phyloP scores from a whole-genome alignment of 2,113 vertebrate species.

The Sceloporus undulatus region DNA sequence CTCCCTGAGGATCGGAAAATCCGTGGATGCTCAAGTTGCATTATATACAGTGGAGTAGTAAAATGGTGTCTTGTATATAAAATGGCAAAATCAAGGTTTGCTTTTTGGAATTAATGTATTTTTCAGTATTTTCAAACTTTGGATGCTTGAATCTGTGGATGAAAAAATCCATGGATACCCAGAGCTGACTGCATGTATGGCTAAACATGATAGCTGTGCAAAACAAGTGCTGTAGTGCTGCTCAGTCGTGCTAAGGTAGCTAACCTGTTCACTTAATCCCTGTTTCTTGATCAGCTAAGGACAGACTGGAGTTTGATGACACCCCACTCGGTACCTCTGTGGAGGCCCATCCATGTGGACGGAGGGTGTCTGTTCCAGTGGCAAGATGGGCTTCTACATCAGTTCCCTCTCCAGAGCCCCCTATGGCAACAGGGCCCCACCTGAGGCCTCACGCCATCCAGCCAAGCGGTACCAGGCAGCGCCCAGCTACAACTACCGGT shows the following conservation, averaged over 20 bases:
- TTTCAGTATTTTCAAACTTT: no score
- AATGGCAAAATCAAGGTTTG: no score
- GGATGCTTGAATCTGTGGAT: no score
- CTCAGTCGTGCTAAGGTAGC: neutral
- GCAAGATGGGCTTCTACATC: slow-evolving; percentile 67
- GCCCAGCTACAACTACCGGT: slow-evolving; percentile 68
- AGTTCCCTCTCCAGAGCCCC: slow-evolving; percentile 55
- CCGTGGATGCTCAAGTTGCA: no score
- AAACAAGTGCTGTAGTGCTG: neutral
- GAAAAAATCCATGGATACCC: no score
- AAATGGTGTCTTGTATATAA: no score
- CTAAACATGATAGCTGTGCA: neutral
- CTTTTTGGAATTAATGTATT: no score
- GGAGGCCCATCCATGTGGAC: slow-evolving; percentile 18
- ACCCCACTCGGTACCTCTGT: neutral
- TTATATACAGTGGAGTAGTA: no score
- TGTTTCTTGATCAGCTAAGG: neutral
- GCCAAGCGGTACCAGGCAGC: slow-evolving; percentile 60
- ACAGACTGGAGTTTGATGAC: neutral
- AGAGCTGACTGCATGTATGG: no score
- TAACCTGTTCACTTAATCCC: neutral
- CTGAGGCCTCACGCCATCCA: neutral
- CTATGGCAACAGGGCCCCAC: slow-evolving; percentile 39
- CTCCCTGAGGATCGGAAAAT: no score
- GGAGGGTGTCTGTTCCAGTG: neutral